A percentile compares a stretch with the other conserved stretches of the same genome.
Conservation (phyloP, 1,140 invertebrate genomes). For the Mizuhopecten yessoensis region DNA sequence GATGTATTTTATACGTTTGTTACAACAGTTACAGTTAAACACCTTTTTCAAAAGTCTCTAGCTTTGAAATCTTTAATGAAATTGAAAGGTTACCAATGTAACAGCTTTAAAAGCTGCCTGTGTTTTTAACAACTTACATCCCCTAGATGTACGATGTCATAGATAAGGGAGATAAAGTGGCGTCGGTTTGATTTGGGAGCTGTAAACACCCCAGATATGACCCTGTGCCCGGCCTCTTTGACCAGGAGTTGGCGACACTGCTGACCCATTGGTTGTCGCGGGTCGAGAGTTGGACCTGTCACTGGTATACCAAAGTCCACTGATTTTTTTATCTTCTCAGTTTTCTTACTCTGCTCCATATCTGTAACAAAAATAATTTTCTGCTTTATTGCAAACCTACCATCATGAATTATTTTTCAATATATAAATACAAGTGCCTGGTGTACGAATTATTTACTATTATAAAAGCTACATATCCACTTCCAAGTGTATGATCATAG, state of each 20-base stretch:
- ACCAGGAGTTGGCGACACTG: constrained; percentile 68
- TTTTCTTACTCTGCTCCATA: background rate
- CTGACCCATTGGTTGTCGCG: constrained; percentile 65
- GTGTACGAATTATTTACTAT: too few species aligned
- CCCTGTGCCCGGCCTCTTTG: constrained; percentile 55
- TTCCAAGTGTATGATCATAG: too few species aligned
- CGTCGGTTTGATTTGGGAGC: constrained; percentile 62
- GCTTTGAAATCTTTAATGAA: too few species aligned
- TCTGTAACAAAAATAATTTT: background rate
- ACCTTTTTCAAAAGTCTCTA: too few species aligned
- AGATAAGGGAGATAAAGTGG: constrained; percentile 63
- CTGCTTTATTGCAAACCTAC: too few species aligned
- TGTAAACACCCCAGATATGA: constrained; percentile 67
- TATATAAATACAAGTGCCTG: too few species aligned
- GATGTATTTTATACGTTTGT: too few species aligned
- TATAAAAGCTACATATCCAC: too few species aligned
- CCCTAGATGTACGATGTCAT: constrained; percentile 70
- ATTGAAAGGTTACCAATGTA: too few species aligned
- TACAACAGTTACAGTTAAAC: too few species aligned
- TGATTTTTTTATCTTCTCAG: constrained; percentile 34
- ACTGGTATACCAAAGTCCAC: constrained; percentile 32
- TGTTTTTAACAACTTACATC: constrained; percentile 69
- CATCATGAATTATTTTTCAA: too few species aligned
- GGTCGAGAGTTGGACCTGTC: constrained; percentile 61
- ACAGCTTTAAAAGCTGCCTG: too few species aligned